A percentile compares a stretch with the other conserved stretches of the same genome.
Conservation (phyloP, 2,888 invertebrate genomes). For the Nipponacmea schrenckii region DNA sequence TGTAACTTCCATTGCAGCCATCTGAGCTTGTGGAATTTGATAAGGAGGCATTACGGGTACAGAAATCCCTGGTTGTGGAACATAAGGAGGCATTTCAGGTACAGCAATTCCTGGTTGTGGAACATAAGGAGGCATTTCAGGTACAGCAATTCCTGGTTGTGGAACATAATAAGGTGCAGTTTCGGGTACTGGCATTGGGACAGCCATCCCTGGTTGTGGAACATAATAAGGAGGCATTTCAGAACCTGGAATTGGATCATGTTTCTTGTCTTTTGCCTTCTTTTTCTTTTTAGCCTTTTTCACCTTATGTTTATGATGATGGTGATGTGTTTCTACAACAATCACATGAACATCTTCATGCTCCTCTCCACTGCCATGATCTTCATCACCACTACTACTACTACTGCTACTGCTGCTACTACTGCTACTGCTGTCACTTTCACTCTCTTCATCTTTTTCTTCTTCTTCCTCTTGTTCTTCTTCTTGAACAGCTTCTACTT, state of each 20-base stretch:
- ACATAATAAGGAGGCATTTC: too few species aligned
- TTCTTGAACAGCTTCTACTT: slow-evolving; percentile 10
- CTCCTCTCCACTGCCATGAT: too few species aligned
- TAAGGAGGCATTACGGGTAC: too few species aligned
- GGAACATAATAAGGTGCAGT: background rate
- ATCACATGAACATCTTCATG: too few species aligned
- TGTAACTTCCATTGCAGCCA: slow-evolving; percentile 37
- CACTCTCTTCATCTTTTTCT: background rate
- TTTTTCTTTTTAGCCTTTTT: background rate
- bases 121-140: too few species aligned
- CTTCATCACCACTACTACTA: background rate
- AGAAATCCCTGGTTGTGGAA: too few species aligned
- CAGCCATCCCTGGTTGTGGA: too few species aligned
- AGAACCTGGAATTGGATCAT: too few species aligned
- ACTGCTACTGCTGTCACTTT: background rate
- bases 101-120: too few species aligned
- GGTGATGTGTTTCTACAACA: too few species aligned
- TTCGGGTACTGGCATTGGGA: too few species aligned
- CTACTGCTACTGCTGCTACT: background rate
- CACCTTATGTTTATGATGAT: background rate
- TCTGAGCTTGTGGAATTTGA: slow-evolving; percentile 22
- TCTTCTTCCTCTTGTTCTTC: background rate
- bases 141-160: slow-evolving; percentile 31
- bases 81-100: too few species aligned
- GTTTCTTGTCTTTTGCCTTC: background rate